These are phyloP conservation scores for Papilio helenus DNA, from an alignment of 1,140 invertebrate species.

Conservation along the genomic window DNA sequence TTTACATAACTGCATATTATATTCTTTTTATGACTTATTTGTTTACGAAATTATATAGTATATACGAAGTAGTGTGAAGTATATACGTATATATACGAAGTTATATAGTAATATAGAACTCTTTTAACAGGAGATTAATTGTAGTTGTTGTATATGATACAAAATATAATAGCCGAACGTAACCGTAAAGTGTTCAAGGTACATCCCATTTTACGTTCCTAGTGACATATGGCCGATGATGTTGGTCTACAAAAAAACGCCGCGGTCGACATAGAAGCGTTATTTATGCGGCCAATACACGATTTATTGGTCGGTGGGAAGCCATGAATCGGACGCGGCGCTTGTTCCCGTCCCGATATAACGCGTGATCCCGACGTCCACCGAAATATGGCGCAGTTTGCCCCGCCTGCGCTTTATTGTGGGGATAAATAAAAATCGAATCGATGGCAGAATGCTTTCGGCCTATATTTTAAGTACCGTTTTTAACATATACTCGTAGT, in stretches of 20 bases:
- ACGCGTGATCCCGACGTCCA: constrained; percentile 49
- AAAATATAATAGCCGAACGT: constrained; percentile 12
- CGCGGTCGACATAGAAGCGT: constrained; percentile 54
- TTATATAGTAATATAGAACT: too few relatives aligned
- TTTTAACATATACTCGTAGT: background rate
- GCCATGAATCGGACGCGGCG: constrained; percentile 56
- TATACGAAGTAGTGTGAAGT: too few relatives aligned
- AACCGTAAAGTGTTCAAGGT: constrained; percentile 27
- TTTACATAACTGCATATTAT: too few relatives aligned
- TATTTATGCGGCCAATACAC: constrained; percentile 58
- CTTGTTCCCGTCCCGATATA: constrained; percentile 55
- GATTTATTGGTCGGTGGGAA: constrained; percentile 62
- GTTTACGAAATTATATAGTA: background rate
- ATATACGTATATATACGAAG: too few relatives aligned
- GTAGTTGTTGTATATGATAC: background rate
- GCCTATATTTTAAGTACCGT: constrained; percentile 16
- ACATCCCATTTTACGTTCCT: constrained; percentile 30
- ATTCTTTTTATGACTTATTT: background rate
- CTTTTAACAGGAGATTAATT: background rate
- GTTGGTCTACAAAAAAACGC: constrained; percentile 49
- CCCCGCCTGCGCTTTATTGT: constrained; percentile 48
- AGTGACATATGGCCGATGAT: constrained; percentile 36
- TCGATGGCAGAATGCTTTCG: constrained; percentile 19
- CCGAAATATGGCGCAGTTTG: constrained; percentile 50
- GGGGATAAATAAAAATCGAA: constrained; percentile 39